A percentile compares a stretch with the other conserved stretches of the same genome.
Evolutionary conservation across 2,797 vertebrate genomes (phyloP).

Genomic region (Acanthopagrus latus): DNA sequence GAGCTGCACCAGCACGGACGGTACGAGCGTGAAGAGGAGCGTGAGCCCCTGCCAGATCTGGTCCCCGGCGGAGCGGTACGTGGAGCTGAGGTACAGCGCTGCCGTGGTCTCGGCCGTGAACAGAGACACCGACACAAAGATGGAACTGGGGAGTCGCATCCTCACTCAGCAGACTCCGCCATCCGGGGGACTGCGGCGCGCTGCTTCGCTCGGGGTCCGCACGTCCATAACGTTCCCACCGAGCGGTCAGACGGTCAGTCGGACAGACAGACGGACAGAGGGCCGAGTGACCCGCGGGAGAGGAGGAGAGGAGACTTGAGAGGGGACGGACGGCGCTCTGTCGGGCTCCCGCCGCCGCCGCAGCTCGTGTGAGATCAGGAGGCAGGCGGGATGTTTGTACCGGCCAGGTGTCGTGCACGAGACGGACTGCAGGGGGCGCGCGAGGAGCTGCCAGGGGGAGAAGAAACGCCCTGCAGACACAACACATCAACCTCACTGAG

Average conservation of each 20-base stretch:
- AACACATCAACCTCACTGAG: neutral
- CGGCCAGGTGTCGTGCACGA: conserved; percentile 18
- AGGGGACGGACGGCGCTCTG: conserved; percentile 9
- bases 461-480: conserved; percentile 1
- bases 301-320: neutral
- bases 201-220: conserved; percentile 56
- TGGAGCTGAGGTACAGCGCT: conserved; percentile 93
- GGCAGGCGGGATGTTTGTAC: conserved; percentile 46
- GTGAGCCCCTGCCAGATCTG: conserved; percentile 94
- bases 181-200: conserved; percentile 64
- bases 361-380: conserved; percentile 32
- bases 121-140: conserved; percentile 93
- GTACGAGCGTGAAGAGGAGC: conserved; percentile 93
- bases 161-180: conserved; percentile 80
- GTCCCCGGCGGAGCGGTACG: conserved; percentile 92
- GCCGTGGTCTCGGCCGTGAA: conserved; percentile 93
- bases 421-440: conserved; percentile 68
- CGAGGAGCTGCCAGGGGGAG: neutral
- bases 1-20: conserved; percentile 95
- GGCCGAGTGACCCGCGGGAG: conserved; percentile 6
- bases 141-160: conserved; percentile 96
- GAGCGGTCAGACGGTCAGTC: conserved; percentile 18
- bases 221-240: conserved; percentile 56
- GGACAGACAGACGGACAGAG: neutral
- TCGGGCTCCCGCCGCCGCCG: conserved; percentile 26